A percentile compares a stretch with the other conserved stretches of the same genome.
phyloP scores from a whole-genome alignment of 2,113 vertebrate species.

The Machaerirhynchus nigripectus region DNA sequence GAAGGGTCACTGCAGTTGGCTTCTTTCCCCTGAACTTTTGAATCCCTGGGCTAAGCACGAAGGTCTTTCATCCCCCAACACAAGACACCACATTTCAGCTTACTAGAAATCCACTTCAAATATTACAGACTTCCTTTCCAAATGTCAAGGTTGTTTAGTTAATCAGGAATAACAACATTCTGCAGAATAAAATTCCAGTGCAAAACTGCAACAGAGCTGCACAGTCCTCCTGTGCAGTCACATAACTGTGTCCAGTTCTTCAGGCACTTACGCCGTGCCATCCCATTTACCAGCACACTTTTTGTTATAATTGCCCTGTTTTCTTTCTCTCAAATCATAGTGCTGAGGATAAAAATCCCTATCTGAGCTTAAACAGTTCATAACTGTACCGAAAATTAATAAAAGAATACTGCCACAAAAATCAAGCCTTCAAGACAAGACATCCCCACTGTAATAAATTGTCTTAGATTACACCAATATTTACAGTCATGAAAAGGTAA shows the following conservation, averaged over 20 bases:
- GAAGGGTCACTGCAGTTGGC: neutral
- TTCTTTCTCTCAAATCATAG: neutral
- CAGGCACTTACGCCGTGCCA: neutral
- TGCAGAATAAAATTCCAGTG: neutral
- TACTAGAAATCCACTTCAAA: constrained; percentile 36
- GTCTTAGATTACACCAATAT: neutral
- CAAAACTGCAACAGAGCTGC: neutral
- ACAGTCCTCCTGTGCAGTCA: neutral
- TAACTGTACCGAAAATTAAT: neutral
- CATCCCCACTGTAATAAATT: neutral
- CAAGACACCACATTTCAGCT: neutral
- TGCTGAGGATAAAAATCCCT: neutral
- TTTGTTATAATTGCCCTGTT: accelerated
- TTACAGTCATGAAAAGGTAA: neutral
- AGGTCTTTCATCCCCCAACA: neutral
- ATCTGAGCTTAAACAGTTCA: neutral
- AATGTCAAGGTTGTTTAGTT: constrained; percentile 48
- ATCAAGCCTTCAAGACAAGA: neutral
- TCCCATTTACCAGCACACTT: neutral
- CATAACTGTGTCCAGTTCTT: neutral
- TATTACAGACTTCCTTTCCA: constrained; percentile 30
- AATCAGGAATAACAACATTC: constrained; percentile 7
- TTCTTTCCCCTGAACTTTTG: constrained; percentile 12
- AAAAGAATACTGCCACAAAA: neutral
- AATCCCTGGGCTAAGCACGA: constrained; percentile 19